These are phyloP conservation scores for Caradrina clavipalpis DNA, from an alignment of 2,888 invertebrate species.

Conservation along the genomic window DNA sequence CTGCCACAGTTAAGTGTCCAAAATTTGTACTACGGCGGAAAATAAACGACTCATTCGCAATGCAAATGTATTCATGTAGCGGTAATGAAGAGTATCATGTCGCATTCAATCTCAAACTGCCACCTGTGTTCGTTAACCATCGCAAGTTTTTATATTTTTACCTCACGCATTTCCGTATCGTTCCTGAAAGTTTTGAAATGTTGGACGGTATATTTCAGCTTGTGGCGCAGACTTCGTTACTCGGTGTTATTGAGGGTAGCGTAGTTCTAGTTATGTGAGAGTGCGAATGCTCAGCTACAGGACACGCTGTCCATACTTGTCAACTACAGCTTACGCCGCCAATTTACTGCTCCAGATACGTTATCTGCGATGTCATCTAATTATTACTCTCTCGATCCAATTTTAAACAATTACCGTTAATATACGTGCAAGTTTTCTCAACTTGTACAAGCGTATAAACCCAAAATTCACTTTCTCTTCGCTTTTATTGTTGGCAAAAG, in stretches of 20 bases:
- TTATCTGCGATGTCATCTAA: conserved; percentile 40
- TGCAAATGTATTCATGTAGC: conserved; percentile 69
- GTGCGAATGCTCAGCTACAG: conserved; percentile 22
- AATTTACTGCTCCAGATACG: conserved; percentile 61
- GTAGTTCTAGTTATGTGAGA: conserved; percentile 54
- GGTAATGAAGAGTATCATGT: conserved; percentile 69
- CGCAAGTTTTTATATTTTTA: conserved; percentile 60
- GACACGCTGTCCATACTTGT: conserved; percentile 53
- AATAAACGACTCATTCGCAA: conserved; percentile 63
- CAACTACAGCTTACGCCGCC: conserved; percentile 56
- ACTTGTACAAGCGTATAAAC: conserved; percentile 26
- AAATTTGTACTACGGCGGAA: conserved; percentile 46
- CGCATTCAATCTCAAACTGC: conserved; percentile 65
- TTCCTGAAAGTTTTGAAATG: conserved; percentile 66
- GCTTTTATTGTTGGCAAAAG: conserved; percentile 51
- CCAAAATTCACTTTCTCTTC: conserved; percentile 52
- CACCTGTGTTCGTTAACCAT: conserved; percentile 64
- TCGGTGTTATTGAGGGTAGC: conserved; percentile 68
- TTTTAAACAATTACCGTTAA: conserved; percentile 36
- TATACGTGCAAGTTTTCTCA: conserved; percentile 33
- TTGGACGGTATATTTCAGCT: conserved; percentile 65
- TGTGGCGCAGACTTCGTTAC: conserved; percentile 64
- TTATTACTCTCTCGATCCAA: conserved; percentile 29
- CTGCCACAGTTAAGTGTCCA: conserved; percentile 36
- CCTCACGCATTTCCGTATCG: conserved; percentile 57